Evolutionary conservation across 2,797 vertebrate species (phyloP), one percentile per base, ranked within the genome.

Genomic region (Diplodus puntazzo): DNA sequence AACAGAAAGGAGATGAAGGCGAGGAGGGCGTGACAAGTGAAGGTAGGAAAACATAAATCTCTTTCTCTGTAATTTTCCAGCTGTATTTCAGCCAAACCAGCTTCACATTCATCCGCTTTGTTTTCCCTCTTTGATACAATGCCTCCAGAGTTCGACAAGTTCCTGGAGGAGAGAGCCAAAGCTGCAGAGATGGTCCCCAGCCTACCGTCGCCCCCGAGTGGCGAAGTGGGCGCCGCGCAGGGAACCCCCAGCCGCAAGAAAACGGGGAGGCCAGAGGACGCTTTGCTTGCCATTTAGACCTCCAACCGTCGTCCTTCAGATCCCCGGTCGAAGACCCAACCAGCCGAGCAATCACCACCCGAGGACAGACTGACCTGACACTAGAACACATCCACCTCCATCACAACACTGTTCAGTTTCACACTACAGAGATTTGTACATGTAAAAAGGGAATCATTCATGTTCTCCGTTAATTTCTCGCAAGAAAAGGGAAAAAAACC

Each of bases 11-110:
- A 68, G 97, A 98, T 0, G 97, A 98, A 43, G 95, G 92, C 10
- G 98, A 99, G 82, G 98, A 99, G 90, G 98, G 98, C 0, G 98
- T 99, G 90, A 99, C 98, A 0, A 99, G 98, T 70, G 98, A 99
- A 98, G 98, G 98, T 99, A 95, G 60, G 89, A 3, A 12, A 5
- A 23, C 39, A 6, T 52, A 1, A 55, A 77, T 64, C 13, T 25
- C 0, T 8, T 23, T 65, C 1, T 9, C 20, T 13, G 8, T 25
- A 0, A 23, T 53, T 42, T 64, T 74, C 3, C n/a, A 18, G 1
- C 13, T 34, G 0, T 1, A 16, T 25, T 46, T 66, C 12, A 0
- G 20, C 14, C 21, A 11, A 11, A 5, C 27, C 17, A 27, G 13
- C 27, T 34, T 20, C 21, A 23, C 67, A 14, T 45, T 21, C 20